Base-by-base conservation (phyloP, 2,888 invertebrate genomes). In the Spodoptera picta region DNA sequence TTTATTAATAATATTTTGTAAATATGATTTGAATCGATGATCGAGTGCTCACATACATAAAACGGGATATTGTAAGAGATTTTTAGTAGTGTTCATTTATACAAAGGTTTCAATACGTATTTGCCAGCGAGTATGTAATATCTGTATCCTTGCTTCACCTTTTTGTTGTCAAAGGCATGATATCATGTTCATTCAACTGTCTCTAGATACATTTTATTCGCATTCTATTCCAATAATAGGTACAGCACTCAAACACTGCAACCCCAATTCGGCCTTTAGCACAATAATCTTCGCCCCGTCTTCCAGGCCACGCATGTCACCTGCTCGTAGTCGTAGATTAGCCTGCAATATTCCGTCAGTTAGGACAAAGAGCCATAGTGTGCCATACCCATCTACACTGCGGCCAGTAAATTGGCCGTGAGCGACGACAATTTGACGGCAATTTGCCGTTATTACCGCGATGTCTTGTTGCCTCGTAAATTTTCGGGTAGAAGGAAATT, bases 391-490 rank as follows among this genome's bases (percentile, higher is more conserved):
- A 47, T 3, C 11, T 49, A 51, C 43, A 74, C 69, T 53, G 14
- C 11, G 63, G 43, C 56, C 47, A 54, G 63, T 78, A 83, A 84
- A 83, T 84, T 83, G 85, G 79, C 78, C 73, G 79, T 78, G 70
- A 71, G 63, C 75, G 59, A 77, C 80, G 82, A 82, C 86, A 85
- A 86, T 87, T 87, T 87, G 88, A 83, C 75, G 79, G 80, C 85
- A 85, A 87, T 87, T 87, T 86, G 83, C 76, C 77, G 84, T 83
- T 87, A 87, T 87, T 86, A 86, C 83, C 48, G 44, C 12, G 68
- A 69, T 80, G 84, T 85, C 85, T 86, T 83, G 82, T 76, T 79
- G 75, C 73, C 77, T 77, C 82, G 82, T 82, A 82, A 83, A 84
- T 83, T 70, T 82, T 72, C 60, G 63, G 58, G 69, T 19, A 4